Percentiles rank a stretch among this genome's conserved stretches.
Evolutionary conservation across 2,888 invertebrate genomes (phyloP).

Genomic region (Acanthosepion lycidas): DNA sequence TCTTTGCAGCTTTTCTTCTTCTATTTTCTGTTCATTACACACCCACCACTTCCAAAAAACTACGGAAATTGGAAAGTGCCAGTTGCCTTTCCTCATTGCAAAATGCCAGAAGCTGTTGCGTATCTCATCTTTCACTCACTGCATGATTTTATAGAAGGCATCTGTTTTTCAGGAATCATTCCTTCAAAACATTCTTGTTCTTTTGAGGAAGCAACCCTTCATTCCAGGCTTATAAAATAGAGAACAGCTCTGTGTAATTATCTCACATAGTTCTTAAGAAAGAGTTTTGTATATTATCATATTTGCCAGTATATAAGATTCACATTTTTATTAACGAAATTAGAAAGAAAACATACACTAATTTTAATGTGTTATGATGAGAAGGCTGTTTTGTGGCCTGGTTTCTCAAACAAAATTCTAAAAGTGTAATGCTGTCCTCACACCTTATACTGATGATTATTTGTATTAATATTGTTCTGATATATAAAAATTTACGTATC

Average conservation of each 20-base stretch:
- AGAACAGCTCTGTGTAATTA: neutral
- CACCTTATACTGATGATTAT: too few species aligned
- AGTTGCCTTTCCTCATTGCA: neutral
- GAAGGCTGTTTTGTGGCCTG: too few species aligned
- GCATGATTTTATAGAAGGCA: neutral
- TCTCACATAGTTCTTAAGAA: neutral
- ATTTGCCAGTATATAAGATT: neutral
- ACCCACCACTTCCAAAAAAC: neutral
- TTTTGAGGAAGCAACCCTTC: neutral
- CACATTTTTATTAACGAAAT: neutral
- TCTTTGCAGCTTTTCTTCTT: neutral
- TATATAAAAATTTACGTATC: too few species aligned
- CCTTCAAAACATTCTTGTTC: neutral
- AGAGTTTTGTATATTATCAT: neutral
- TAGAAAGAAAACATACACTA: too few species aligned
- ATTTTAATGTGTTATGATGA: too few species aligned
- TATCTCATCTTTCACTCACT: neutral
- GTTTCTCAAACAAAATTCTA: too few species aligned
- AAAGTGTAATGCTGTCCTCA: too few species aligned
- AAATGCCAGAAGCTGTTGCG: neutral
- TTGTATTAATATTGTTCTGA: too few species aligned
- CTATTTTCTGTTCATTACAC: neutral
- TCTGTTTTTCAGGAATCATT: slow-evolving; percentile 9
- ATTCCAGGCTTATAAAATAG: neutral
- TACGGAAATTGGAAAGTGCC: slow-evolving; percentile 10